phyloP scores from a whole-genome alignment of 2,113 vertebrate genomes.

The Guaruba guarouba region DNA sequence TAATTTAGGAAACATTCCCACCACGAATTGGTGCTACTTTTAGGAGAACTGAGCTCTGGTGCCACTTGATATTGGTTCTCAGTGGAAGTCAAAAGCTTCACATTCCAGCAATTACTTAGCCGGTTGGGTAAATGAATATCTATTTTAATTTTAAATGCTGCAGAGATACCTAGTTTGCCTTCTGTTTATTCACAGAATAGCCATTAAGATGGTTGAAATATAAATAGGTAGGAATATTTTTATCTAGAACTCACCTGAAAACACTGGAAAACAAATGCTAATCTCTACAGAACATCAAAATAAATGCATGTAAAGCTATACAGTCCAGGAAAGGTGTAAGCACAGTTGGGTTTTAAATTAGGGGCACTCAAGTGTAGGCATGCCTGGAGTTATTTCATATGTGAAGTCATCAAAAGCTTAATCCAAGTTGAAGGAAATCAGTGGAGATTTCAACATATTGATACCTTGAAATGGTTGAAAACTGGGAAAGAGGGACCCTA shows the following conservation, averaged over 20 bases:
- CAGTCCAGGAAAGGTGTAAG: neutral
- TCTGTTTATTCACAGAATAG: neutral
- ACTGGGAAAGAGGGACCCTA: neutral
- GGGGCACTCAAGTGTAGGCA: neutral
- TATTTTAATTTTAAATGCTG: neutral
- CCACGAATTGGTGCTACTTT: neutral
- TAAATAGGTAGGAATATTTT: neutral
- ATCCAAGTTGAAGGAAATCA: neutral
- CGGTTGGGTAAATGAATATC: neutral
- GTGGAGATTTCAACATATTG: neutral
- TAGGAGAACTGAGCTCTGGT: neutral
- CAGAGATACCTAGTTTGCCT: neutral
- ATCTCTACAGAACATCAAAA: neutral
- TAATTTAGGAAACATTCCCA: neutral
- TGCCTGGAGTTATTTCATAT: neutral
- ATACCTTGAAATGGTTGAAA: neutral
- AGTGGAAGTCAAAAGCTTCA: neutral
- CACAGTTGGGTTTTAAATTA: neutral
- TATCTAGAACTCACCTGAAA: neutral
- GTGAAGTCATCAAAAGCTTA: neutral
- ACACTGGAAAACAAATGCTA: neutral
- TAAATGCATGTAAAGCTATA: neutral
- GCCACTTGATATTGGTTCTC: neutral
- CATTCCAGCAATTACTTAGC: neutral
- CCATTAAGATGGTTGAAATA: neutral